phyloP scores from a whole-genome alignment of 1,140 invertebrate genomes.

The Coenobita brevimanus region DNA sequence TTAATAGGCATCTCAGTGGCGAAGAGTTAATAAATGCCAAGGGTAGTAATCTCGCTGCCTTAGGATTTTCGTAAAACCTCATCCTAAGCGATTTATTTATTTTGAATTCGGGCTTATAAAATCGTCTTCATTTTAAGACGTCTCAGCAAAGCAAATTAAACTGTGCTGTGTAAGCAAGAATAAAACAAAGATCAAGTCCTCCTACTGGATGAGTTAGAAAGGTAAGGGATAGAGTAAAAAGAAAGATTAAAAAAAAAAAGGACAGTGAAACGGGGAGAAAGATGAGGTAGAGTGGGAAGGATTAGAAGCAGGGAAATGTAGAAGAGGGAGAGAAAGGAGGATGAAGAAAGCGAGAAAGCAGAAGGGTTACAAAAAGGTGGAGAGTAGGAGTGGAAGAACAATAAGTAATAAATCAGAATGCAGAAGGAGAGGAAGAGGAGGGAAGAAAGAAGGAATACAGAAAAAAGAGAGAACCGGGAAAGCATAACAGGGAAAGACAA shows the following conservation, averaged over 20 bases:
- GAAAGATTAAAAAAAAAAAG: background rate
- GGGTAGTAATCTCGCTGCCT: too few relatives aligned
- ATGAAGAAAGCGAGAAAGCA: background rate
- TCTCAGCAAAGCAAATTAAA: too few relatives aligned
- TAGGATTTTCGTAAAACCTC: too few relatives aligned
- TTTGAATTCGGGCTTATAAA: too few relatives aligned
- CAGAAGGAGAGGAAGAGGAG: background rate
- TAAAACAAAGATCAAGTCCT: too few relatives aligned
- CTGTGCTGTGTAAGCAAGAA: too few relatives aligned
- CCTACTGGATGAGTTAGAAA: too few relatives aligned
- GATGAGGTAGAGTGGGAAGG: background rate
- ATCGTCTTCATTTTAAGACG: too few relatives aligned
- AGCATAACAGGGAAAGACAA: background rate
- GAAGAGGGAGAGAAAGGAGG: background rate
- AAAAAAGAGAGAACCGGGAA: background rate
- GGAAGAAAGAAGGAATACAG: background rate
- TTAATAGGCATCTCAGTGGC: too few relatives aligned
- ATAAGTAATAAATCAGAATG: background rate
- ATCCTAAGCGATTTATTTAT: too few relatives aligned
- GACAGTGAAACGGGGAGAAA: background rate
- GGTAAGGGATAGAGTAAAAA: too few relatives aligned
- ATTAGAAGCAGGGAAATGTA: background rate
- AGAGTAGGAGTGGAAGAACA: background rate
- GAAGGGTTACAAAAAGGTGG: background rate
- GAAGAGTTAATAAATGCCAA: too few relatives aligned